Evolutionary conservation across 2,888 invertebrate species (phyloP).

Genomic region (Pherbina coryleti): DNA sequence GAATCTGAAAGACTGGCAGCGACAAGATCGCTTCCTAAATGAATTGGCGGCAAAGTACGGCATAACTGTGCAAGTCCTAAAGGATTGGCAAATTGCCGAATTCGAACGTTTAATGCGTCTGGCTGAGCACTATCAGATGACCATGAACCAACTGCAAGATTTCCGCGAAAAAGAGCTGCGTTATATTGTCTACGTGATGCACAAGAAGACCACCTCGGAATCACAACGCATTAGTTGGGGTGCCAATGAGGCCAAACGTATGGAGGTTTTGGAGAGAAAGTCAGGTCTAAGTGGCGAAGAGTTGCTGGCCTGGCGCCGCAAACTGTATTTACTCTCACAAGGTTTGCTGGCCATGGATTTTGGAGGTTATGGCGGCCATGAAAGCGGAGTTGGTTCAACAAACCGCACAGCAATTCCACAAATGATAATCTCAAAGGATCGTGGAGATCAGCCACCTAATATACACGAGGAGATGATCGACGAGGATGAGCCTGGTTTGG

Average conservation of each 20-base stretch:
- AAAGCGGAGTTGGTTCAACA: constrained; percentile 56
- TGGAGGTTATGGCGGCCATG: constrained; percentile 54
- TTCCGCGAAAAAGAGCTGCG: constrained; percentile 63
- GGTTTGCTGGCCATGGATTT: constrained; percentile 59
- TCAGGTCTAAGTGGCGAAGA: constrained; percentile 54
- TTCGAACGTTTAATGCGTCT: constrained; percentile 58
- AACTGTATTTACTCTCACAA: constrained; percentile 60
- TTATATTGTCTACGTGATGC: constrained; percentile 57
- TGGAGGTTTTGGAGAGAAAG: constrained; percentile 51
- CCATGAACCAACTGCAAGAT: constrained; percentile 59
- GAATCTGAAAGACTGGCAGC: constrained; percentile 62
- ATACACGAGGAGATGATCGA: constrained; percentile 62
- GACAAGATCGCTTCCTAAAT: constrained; percentile 54
- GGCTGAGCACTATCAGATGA: constrained; percentile 60
- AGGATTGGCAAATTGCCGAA: constrained; percentile 62
- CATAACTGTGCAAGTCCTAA: constrained; percentile 56
- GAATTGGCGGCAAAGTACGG: constrained; percentile 54
- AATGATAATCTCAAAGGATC: constrained; percentile 62
- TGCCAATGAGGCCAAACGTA: constrained; percentile 53
- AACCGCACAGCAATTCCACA: constrained; percentile 48
- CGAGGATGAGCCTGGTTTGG: constrained; percentile 63
- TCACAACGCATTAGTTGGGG: constrained; percentile 55
- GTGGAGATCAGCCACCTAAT: constrained; percentile 69
- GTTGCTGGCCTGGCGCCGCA: constrained; percentile 61
- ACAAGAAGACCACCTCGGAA: constrained; percentile 55